Conservation (phyloP, 2,888 invertebrate species). For the Dastarcus helophoroides region DNA sequence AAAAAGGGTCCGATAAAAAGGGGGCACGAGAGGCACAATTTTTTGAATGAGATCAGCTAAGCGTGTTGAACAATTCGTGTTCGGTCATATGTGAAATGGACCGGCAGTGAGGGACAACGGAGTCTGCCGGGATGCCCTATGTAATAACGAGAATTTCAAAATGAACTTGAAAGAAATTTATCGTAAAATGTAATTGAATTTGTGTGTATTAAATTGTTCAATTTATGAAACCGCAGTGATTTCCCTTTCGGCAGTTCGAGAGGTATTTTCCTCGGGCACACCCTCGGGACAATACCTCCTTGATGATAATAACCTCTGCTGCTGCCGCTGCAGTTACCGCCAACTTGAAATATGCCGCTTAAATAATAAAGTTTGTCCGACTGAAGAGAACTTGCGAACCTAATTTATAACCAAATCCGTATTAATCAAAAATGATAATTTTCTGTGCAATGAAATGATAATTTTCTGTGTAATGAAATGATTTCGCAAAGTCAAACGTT, state of each 20-base stretch:
- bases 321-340: too few species aligned
- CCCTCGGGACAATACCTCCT: constrained; percentile 23
- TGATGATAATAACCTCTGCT: constrained; percentile 28
- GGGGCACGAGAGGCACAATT: constrained; percentile 29
- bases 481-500: too few species aligned
- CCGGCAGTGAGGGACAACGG: constrained; percentile 17
- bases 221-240: constrained; percentile 38
- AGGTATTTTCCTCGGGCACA: constrained; percentile 20
- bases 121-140: constrained; percentile 11
- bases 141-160: constrained; percentile 33
- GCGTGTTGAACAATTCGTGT: constrained; percentile 53
- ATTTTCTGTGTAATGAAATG: too few species aligned
- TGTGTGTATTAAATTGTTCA: constrained; percentile 37
- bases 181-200: constrained; percentile 33
- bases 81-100: constrained; percentile 55
- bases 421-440: too few species aligned
- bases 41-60: constrained; percentile 51
- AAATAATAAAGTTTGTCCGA: too few species aligned
- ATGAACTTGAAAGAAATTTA: constrained; percentile 30
- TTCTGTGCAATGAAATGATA: too few species aligned
- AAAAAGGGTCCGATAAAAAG: constrained; percentile 17
- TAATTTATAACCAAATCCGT: too few species aligned
- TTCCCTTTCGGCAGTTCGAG: constrained; percentile 32
- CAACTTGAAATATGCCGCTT: too few species aligned
- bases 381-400: too few species aligned